These are phyloP conservation scores for Epinephelus awoara DNA, from an alignment of 2,797 vertebrate genomes.

Conservation along the genomic window DNA sequence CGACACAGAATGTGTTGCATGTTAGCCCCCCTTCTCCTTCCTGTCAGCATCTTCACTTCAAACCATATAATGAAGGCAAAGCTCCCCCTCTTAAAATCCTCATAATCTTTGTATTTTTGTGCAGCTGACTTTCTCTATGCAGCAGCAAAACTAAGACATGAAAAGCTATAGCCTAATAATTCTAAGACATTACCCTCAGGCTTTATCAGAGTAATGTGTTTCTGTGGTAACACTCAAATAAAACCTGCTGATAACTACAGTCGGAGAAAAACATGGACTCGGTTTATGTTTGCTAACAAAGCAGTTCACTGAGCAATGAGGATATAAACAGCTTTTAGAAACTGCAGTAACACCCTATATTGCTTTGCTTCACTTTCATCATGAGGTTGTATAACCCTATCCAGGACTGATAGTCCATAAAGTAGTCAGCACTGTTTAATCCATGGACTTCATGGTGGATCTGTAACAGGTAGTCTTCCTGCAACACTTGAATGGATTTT, in stretches of 20 bases:
- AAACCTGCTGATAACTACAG: not conserved
- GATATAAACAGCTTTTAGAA: not conserved
- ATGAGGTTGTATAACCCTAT: not conserved
- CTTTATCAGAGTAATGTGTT: not conserved
- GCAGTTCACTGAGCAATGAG: not conserved
- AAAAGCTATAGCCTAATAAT: not conserved
- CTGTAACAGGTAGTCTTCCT: conserved; percentile 14
- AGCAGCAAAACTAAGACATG: not conserved
- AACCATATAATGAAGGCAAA: not conserved
- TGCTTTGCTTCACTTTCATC: conserved; percentile 12
- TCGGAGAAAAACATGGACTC: conserved; percentile 2
- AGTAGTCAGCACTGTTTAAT: not conserved
- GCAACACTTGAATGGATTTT: conserved; percentile 37
- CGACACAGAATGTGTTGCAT: not conserved
- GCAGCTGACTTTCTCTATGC: not conserved
- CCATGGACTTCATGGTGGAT: conserved; percentile 17
- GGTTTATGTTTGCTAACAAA: conserved; percentile 13
- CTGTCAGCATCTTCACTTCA: not conserved
- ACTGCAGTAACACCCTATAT: not conserved
- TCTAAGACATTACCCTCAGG: not conserved
- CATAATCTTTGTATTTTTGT: not conserved
- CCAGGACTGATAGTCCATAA: not conserved
- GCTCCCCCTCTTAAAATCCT: not conserved
- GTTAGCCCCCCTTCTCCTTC: not conserved
- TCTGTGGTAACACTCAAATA: conserved; percentile 9